Conservation (phyloP, 2,888 invertebrate genomes). For the Elmis aenea region DNA sequence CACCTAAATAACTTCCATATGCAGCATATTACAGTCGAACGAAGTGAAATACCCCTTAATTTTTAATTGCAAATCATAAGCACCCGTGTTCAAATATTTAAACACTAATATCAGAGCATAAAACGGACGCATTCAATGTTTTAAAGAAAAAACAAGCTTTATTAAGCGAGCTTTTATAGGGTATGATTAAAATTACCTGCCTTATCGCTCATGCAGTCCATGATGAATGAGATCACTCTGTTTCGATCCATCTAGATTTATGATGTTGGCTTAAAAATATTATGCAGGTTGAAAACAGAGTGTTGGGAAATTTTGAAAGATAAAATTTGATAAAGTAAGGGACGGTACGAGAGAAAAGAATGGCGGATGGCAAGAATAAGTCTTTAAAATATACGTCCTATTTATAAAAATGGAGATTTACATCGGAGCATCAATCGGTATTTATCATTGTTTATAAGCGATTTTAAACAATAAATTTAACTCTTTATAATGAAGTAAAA, state of each 20-base stretch:
- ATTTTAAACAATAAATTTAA: no score
- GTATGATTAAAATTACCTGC: slow-evolving; percentile 28
- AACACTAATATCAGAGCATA: no score
- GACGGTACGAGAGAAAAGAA: slow-evolving; percentile 19
- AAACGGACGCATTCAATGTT: no score
- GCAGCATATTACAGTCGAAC: no score
- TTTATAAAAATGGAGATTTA: slow-evolving; percentile 16
- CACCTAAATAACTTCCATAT: no score
- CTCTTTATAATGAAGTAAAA: no score
- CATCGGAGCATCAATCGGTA: no score
- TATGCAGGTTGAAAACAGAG: slow-evolving; percentile 25
- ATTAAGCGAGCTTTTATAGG: slow-evolving; percentile 8
- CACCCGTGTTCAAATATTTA: no score
- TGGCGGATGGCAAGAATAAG: slow-evolving; percentile 19
- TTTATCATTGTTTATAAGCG: no score
- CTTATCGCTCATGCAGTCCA: slow-evolving; percentile 19
- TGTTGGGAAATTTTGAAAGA: slow-evolving; percentile 20
- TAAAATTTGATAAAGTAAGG: slow-evolving; percentile 22
- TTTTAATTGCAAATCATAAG: no score
- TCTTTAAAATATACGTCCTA: slow-evolving; percentile 20
- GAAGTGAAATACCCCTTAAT: no score
- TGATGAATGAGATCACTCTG: slow-evolving; percentile 25
- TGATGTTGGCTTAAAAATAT: slow-evolving; percentile 29
- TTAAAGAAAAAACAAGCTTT: no score
- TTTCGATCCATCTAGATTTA: slow-evolving; percentile 26